Conservation (phyloP, 1,140 invertebrate genomes). For the Pentalonia nigronervosa region DNA sequence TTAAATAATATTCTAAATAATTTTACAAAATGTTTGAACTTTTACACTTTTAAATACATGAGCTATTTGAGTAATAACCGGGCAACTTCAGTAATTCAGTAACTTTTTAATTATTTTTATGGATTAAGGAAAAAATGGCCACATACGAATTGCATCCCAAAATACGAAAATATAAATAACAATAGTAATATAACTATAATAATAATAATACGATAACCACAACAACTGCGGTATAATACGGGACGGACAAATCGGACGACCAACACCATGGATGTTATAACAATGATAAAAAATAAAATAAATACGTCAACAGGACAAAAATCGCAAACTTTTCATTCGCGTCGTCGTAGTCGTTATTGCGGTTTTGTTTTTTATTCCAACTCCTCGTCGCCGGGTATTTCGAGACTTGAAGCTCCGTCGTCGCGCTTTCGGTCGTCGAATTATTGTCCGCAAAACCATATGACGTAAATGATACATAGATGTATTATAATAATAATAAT, state of each 20-base stretch:
- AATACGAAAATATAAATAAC: too few species aligned
- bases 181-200: not conserved
- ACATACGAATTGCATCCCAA: too few species aligned
- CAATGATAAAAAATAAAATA: not conserved
- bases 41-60: too few species aligned
- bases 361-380: not conserved
- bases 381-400: not conserved
- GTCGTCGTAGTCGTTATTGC: not conserved
- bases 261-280: not conserved
- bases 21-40: too few species aligned
- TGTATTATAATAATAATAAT: not conserved
- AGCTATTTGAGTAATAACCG: too few species aligned
- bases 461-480: slow-evolving; percentile 1
- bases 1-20: too few species aligned
- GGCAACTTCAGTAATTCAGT: too few species aligned
- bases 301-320: slow-evolving; percentile 21
- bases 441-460: not conserved
- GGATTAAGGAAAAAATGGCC: too few species aligned
- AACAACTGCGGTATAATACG: not conserved
- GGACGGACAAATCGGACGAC: not conserved
- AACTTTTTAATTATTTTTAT: too few species aligned
- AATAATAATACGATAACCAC: not conserved
- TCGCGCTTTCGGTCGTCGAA: not conserved
- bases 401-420: not conserved
- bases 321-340: slow-evolving; percentile 1